Evolutionary conservation across 2,888 invertebrate species (phyloP).

Genomic region (Drosophila suboccidentalis): DNA sequence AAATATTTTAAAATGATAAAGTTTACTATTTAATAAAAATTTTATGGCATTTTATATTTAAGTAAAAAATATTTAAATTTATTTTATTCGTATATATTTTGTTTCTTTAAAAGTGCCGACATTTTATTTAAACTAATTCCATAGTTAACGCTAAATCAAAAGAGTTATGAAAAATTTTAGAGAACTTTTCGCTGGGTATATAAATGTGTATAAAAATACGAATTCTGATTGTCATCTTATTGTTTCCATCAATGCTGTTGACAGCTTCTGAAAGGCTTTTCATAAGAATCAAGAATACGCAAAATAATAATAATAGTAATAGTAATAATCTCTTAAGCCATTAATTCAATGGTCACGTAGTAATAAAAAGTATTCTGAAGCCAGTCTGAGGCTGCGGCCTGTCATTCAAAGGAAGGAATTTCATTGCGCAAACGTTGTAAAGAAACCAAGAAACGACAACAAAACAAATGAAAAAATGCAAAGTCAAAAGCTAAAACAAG

Average conservation of each 20-base stretch:
- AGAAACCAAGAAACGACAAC: not conserved
- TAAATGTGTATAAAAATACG: not conserved
- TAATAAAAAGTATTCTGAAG: conserved; percentile 66
- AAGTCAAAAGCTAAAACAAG: conserved; percentile 29
- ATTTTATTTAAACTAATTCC: too few species aligned
- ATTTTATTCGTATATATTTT: too few species aligned
- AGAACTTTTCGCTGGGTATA: not conserved
- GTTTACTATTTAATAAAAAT: too few species aligned
- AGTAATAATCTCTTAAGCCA: conserved; percentile 41
- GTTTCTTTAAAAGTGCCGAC: not conserved
- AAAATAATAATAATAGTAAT: conserved; percentile 17
- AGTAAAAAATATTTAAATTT: too few species aligned
- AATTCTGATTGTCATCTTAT: conserved; percentile 26
- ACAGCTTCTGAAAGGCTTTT: conserved; percentile 42
- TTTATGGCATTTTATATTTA: too few species aligned
- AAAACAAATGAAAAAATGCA: conserved; percentile 3
- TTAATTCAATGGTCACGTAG: conserved; percentile 68
- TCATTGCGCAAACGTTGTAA: conserved; percentile 50
- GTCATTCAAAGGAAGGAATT: conserved; percentile 48
- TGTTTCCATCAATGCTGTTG: conserved; percentile 40
- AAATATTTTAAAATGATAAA: too few species aligned
- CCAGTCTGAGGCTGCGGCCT: conserved; percentile 29
- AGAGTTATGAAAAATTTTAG: not conserved
- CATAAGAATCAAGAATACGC: conserved; percentile 15
- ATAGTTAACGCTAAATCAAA: not conserved